Evolutionary conservation across 2,888 invertebrate species (phyloP), one percentile per base, ranked within the genome.

Genomic region (Chalcosyrphus nemorum): DNA sequence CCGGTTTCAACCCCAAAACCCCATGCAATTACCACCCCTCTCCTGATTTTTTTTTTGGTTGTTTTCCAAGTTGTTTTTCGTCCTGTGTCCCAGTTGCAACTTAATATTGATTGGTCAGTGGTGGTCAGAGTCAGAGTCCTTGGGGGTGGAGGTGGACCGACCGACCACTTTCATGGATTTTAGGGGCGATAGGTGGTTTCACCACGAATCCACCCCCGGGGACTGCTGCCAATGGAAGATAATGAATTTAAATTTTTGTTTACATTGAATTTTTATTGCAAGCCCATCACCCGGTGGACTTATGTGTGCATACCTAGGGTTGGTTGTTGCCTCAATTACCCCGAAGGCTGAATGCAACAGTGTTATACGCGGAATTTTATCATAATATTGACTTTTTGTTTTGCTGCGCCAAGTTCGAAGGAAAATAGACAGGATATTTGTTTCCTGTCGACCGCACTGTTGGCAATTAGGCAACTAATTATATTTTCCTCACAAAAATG

Each of bases 231-330:
- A 80, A 66, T 80, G 50, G 59, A 32, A 50, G 71, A 76, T 81
- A 81, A 81, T 81, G 71, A 59, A 50, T 71, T 71, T 81, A 81
- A 70, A 76, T 57, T 65, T 19, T 59, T 81, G 81, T 77, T 81
- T 76, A 61, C 65, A 47, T 59, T 66, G 47, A 29, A 15, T 35
- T 65, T 75, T 70, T 70, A 41, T 63, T 45, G 45, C 13, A 17
- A 50, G 9, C 47, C 17, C 59, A 35, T 45, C n/a, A 27, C 43
- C 29, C 41, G n/a, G n/a, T n/a, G n/a, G n/a, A n/a, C n/a, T 43
- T 4, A 24, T 24, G 24, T 24, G n/a, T 24, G 11, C 13, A 13
- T 29, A 15, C 13, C 35, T 9, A 4, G 4, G 7, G 32, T 47
- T 54, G 21, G 5, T n/a, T 2, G 9, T 41, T 57, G 24, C n/a